A percentile compares a stretch with the other conserved stretches of the same genome.
phyloP scores from a whole-genome alignment of 1,140 invertebrate genomes.

The Hirudo medicinalis region DNA sequence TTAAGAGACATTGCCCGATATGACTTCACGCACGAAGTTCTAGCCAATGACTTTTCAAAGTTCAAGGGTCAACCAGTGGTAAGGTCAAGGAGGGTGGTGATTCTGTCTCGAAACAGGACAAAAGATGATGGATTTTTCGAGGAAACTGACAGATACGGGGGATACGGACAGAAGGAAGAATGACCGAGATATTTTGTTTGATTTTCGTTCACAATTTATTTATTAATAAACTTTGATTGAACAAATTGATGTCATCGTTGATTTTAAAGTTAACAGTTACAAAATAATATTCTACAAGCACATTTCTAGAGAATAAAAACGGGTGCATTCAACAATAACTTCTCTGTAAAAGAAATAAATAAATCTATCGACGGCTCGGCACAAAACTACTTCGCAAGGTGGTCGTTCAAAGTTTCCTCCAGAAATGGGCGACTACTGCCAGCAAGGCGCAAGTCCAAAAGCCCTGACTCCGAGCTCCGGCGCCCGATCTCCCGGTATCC shows the following conservation, averaged over 20 bases:
- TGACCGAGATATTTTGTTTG: not conserved
- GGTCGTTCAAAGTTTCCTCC: too few relatives aligned
- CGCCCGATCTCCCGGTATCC: too few relatives aligned
- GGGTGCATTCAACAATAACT: too few relatives aligned
- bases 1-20: constrained; percentile 63
- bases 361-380: too few relatives aligned
- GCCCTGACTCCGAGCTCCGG: too few relatives aligned
- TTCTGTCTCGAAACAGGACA: constrained; percentile 78
- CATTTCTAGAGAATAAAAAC: too few relatives aligned
- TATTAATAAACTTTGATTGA: not conserved
- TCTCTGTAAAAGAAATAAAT: too few relatives aligned
- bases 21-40: constrained; percentile 81
- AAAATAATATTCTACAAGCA: too few relatives aligned
- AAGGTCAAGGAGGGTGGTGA: constrained; percentile 64
- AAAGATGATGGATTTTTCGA: not conserved
- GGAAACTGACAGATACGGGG: not conserved
- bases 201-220: not conserved
- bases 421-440: too few relatives aligned
- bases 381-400: too few relatives aligned
- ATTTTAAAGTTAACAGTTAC: too few relatives aligned
- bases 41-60: constrained; percentile 57
- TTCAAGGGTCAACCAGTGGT: constrained; percentile 54
- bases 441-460: too few relatives aligned
- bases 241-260: not conserved
- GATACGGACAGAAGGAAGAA: not conserved